Evolutionary conservation across 1,140 invertebrate genomes (phyloP).

Genomic region (Ceratina japonica): DNA sequence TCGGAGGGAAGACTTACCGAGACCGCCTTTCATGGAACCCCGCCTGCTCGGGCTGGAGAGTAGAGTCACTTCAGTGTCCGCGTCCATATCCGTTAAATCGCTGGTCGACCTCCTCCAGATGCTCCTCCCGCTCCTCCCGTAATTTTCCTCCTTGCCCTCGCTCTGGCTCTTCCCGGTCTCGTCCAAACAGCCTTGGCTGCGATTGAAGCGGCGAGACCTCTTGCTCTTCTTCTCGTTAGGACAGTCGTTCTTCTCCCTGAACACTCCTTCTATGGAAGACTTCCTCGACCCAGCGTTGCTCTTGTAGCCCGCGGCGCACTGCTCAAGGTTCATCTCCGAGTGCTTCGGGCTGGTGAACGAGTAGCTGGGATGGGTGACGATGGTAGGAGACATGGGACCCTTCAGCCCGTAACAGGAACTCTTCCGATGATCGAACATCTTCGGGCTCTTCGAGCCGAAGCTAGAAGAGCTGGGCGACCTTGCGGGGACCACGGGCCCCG

Average conservation of each 20-base stretch:
- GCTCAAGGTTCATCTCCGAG: slow-evolving; percentile 14
- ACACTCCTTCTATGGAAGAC: slow-evolving; percentile 26
- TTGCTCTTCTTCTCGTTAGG: slow-evolving; percentile 32
- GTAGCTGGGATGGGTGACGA: slow-evolving; percentile 50
- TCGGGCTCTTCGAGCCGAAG: slow-evolving; percentile 60
- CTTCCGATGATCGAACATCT: slow-evolving; percentile 59
- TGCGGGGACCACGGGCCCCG: slow-evolving; percentile 28
- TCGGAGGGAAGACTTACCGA: slow-evolving; percentile 70
- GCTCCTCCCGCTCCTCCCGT: slow-evolving; percentile 52
- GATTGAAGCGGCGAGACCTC: slow-evolving; percentile 63
- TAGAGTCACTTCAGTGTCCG: slow-evolving; percentile 81
- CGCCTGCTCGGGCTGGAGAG: slow-evolving; percentile 82
- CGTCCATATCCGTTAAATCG: slow-evolving; percentile 84
- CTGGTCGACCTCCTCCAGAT: slow-evolving; percentile 84
- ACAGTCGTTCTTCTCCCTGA: slow-evolving; percentile 33
- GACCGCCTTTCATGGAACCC: slow-evolving; percentile 83
- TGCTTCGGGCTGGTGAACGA: slow-evolving; percentile 49
- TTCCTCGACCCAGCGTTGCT: slow-evolving; percentile 7
- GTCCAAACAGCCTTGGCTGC: slow-evolving; percentile 71
- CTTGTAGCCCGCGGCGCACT: slow-evolving; percentile 4
- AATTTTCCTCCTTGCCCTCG: not conserved
- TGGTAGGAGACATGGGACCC: slow-evolving; percentile 67
- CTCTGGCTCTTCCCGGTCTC: slow-evolving; percentile 41
- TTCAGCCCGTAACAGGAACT: slow-evolving; percentile 68
- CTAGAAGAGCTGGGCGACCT: slow-evolving; percentile 55